phyloP scores from a whole-genome alignment of 1,140 invertebrate genomes.

The Cepaea nemoralis region DNA sequence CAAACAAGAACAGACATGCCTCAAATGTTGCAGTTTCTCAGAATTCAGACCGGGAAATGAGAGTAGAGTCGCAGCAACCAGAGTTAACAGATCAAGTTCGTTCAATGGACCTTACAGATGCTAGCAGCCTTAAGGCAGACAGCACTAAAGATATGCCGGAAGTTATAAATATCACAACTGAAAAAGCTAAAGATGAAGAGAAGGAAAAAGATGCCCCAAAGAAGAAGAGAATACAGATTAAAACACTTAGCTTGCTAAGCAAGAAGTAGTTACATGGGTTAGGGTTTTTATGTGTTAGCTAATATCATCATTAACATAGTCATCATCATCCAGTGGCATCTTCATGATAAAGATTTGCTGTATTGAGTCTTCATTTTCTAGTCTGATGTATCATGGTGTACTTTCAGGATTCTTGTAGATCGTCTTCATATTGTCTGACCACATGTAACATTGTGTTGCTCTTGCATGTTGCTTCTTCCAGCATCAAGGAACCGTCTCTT shows the following conservation, averaged over 20 bases:
- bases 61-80: not conserved
- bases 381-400: no score
- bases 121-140: not conserved
- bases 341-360: no score
- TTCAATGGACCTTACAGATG: not conserved
- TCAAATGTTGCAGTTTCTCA: not conserved
- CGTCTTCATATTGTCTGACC: no score
- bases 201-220: not conserved
- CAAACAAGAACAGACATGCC: not conserved
- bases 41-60: not conserved
- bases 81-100: not conserved
- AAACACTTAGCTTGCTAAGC: not conserved
- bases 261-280: not conserved
- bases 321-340: no score
- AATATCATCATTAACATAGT: no score
- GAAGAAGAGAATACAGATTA: conserved; percentile 7
- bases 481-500: no score
- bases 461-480: no score
- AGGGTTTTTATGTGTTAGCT: no score
- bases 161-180: not conserved
- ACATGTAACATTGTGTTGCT: no score
- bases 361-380: no score
- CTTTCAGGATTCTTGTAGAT: no score
- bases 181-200: not conserved
- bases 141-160: not conserved